Evolutionary conservation across 2,113 vertebrate genomes (phyloP), one percentile per base, ranked within the genome.

Genomic region (Saccopteryx leptura): DNA sequence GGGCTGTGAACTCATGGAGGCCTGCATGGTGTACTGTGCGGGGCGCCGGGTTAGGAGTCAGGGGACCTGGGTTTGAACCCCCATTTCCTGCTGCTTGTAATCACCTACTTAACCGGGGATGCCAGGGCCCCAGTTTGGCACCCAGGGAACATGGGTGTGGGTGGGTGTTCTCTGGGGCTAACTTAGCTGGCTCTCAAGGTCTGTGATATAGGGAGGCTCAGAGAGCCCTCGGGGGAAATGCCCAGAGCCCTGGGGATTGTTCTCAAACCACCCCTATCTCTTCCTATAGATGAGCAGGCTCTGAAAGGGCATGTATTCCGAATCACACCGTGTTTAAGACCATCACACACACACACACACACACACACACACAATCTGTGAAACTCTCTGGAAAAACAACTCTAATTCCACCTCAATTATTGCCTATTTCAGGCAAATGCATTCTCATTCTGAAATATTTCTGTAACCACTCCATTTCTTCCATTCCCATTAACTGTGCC

Each of bases 1-100:
- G 12, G 66, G 23, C 8, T 6, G 1, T 3, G 76, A 66, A 18
- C n/a, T 15, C 10, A 0, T 0, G 15, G 63, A 80, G 4, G 8
- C 24, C 66, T 31, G 2, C 4, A 10, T 3, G 1, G 4, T 31
- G 14, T 7, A 10, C 14, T 0, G 8, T 9, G 65, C 17, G 65
- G 85, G 39, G 12, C 66, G 0, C 81, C 26, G 1, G 12, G 50
- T 46, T 7, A 13, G 52, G 19, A 68, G 54, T 31, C 74, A 21
- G 66, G 71, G 60, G 19, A 52, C 54, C 54, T 54, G 68, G 61
- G 75, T 52, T 82, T 2, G 5, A 65, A 15, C n/a, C 52, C 66
- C n/a, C 65, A 28, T 17, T 24, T 61, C 68, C 50, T 33, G 56
- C 65, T 56, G n/a, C 72, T 66, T 39, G 2, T 46, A 39, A 61